These are phyloP conservation scores for Apeira syringaria DNA, from an alignment of 2,888 invertebrate species.

Conservation along the genomic window DNA sequence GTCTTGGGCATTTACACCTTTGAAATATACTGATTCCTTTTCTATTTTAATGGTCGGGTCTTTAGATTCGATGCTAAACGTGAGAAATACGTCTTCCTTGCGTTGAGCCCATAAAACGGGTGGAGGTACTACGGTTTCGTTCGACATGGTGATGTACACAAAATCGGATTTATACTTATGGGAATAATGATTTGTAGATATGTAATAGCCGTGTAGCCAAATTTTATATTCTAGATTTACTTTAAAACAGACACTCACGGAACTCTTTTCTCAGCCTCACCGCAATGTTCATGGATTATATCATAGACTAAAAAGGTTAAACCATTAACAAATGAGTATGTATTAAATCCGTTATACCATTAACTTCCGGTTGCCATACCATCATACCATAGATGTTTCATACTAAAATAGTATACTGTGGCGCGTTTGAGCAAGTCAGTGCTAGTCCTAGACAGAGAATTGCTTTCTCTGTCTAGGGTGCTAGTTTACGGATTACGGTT, in stretches of 20 bases:
- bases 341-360: no score
- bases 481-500: no score
- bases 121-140: slow-evolving; percentile 86
- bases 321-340: background rate
- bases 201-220: background rate
- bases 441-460: no score
- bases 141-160: slow-evolving; percentile 59
- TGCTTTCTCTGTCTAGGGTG: no score
- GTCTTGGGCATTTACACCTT: slow-evolving; percentile 93
- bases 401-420: no score
- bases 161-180: slow-evolving; percentile 3
- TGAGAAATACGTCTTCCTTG: slow-evolving; percentile 91
- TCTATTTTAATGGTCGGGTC: slow-evolving; percentile 91
- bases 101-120: slow-evolving; percentile 97
- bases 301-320: slow-evolving; percentile 16
- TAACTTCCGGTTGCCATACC: slow-evolving; percentile 14
- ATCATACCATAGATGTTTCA: no score
- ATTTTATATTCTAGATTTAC: background rate
- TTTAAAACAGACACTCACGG: slow-evolving; percentile 17
- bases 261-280: slow-evolving; percentile 20
- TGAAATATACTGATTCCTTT: slow-evolving; percentile 90
- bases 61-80: slow-evolving; percentile 95
- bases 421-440: no score
- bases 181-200: slow-evolving; percentile 5
- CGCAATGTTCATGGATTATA: slow-evolving; percentile 26